These are phyloP conservation scores for Corydoras maculifer DNA, from an alignment of 2,113 vertebrate species.

Conservation along the genomic window DNA sequence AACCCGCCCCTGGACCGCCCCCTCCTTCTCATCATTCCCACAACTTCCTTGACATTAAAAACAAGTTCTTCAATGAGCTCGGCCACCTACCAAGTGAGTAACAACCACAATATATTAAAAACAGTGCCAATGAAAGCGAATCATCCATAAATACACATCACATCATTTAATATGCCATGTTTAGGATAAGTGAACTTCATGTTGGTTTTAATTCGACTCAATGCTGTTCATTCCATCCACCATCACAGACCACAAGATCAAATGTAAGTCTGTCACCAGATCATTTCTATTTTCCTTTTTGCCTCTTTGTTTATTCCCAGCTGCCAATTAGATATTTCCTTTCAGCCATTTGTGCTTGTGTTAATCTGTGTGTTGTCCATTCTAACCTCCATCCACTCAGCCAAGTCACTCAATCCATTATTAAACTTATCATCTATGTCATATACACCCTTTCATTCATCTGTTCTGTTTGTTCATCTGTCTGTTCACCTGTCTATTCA, in stretches of 20 bases:
- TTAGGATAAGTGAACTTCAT: no score
- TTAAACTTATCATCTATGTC: no score
- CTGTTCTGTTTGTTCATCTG: no score
- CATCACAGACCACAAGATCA: slow-evolving; percentile 64
- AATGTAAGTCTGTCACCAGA: slow-evolving; percentile 54
- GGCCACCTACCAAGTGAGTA: slow-evolving; percentile 68
- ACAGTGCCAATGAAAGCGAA: not conserved
- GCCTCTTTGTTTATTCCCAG: not conserved
- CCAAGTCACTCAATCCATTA: no score
- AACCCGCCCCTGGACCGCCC: slow-evolving; percentile 30
- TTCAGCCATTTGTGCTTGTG: no score
- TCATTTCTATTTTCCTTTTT: not conserved
- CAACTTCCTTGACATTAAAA: slow-evolving; percentile 65
- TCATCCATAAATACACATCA: no score
- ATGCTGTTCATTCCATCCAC: slow-evolving; percentile 16
- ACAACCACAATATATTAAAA: not conserved
- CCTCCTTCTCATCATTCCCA: slow-evolving; percentile 58
- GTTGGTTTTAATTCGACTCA: slow-evolving; percentile 11
- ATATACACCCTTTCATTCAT: no score
- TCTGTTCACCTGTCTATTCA: not conserved
- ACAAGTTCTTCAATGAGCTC: slow-evolving; percentile 70
- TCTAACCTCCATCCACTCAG: no score
- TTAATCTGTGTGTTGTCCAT: no score
- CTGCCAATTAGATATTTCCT: no score
- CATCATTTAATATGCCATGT: no score